Evolutionary conservation across 2,888 invertebrate species (phyloP).

Genomic region (Pyrrhia umbra): DNA sequence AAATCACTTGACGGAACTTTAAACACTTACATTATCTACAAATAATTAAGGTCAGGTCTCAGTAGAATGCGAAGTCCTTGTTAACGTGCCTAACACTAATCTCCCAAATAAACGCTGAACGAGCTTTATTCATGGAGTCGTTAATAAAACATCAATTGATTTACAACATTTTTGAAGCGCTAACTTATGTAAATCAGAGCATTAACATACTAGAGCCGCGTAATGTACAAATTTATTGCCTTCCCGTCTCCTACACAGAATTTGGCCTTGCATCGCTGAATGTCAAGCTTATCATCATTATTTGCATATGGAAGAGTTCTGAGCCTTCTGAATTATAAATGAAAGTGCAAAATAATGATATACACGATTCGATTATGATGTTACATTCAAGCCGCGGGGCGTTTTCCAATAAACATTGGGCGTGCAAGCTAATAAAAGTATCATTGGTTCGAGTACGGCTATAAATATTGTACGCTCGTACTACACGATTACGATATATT

Average conservation of each 20-base stretch:
- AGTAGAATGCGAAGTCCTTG: slow-evolving; percentile 18
- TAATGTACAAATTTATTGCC: slow-evolving; percentile 70
- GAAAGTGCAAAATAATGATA: slow-evolving; percentile 34
- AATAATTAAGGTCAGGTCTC: slow-evolving; percentile 4
- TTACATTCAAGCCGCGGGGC: slow-evolving; percentile 41
- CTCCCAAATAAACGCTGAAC: slow-evolving; percentile 32
- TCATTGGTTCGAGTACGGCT: slow-evolving; percentile 41
- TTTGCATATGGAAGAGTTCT: slow-evolving; percentile 65
- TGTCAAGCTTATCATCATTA: slow-evolving; percentile 69
- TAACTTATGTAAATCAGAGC: slow-evolving; percentile 64
- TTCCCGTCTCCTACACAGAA: slow-evolving; percentile 69
- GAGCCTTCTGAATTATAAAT: slow-evolving; percentile 37
- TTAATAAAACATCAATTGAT: slow-evolving; percentile 59
- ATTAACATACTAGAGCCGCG: slow-evolving; percentile 68
- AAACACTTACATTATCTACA: not conserved
- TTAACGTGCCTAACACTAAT: slow-evolving; percentile 19
- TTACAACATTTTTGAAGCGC: slow-evolving; percentile 59
- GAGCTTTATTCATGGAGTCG: slow-evolving; percentile 27
- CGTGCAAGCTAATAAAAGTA: slow-evolving; percentile 57
- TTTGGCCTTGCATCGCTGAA: slow-evolving; percentile 74
- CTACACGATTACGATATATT: slow-evolving; percentile 37
- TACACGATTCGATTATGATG: slow-evolving; percentile 50
- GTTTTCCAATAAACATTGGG: slow-evolving; percentile 36
- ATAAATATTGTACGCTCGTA: slow-evolving; percentile 50
- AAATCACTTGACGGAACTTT: not conserved